Evolutionary conservation across 2,113 vertebrate genomes (phyloP), one percentile per base, ranked within the genome.

Genomic region (Siphamia tubifer): DNA sequence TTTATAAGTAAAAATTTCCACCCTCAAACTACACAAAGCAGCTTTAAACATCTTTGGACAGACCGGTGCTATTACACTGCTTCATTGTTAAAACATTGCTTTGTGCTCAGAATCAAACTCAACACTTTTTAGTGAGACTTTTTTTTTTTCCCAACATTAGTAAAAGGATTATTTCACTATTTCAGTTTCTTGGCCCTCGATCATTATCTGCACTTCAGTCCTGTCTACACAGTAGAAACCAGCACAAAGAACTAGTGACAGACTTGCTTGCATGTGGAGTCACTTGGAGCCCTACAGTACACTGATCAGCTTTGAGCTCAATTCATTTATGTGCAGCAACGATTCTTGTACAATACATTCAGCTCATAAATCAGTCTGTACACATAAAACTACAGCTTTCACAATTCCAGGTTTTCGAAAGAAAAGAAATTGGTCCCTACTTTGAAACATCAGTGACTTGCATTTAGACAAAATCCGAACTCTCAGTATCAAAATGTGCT

Each of bases 271-370:
- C 34, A 66, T 31, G 27, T 21, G 45, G 39, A 63, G 36, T 56
- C 51, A 51, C 3, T 32, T 2, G 8, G 21, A 82, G 69, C 69
- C 57, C 65, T 42, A 53, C 27, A 40, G 54, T 15, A 35, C n/a
- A n/a, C n/a, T n/a, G n/a, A 63, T 61, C 63, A 54, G 48, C 20
- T 45, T 38, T 35, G 28, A 54, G 47, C 66, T 65, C 48, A 58
- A 69, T 61, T 72, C 60, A 54, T 48, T 24, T 23, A 69, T 67
- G 64, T 73, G 74, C 70, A 57, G 60, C 63, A 77, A 87, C 77
- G 82, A 82, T 87, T 78, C 58, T 45, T 70, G 68, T 72, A 73
- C 62, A 55, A 73, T 88, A 90, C 89, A 89, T 90, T 89, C 89
- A 87, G 47, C 68, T 85, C 55, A 44, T 43, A 57, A 27, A 42